These are phyloP conservation scores for Muscicapa adusta DNA, from an alignment of 2,113 vertebrate species.

Conservation along the genomic window DNA sequence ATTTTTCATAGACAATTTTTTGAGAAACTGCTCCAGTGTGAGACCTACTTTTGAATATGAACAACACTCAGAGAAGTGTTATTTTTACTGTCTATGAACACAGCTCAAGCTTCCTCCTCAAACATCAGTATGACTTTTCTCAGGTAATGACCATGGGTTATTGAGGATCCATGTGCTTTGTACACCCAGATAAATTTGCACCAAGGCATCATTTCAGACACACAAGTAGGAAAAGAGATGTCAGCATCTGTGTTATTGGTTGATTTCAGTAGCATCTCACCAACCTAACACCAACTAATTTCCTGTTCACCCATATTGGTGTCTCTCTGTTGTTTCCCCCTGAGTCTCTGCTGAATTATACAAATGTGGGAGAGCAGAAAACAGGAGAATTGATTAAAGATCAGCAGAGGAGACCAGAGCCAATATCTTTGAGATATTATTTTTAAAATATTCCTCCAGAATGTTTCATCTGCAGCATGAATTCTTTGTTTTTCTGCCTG, in stretches of 20 bases:
- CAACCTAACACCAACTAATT: accelerated
- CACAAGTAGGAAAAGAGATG: background rate
- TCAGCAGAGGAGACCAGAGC: accelerated
- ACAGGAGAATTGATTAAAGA: background rate
- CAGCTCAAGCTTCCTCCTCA: background rate
- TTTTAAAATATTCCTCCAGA: background rate
- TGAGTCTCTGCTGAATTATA: background rate
- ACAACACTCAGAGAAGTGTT: background rate
- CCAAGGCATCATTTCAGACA: background rate
- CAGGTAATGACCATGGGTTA: background rate
- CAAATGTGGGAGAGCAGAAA: background rate
- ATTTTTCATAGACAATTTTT: background rate
- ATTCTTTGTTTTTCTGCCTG: background rate
- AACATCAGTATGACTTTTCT: background rate
- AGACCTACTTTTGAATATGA: background rate
- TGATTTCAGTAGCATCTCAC: background rate
- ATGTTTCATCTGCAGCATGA: background rate
- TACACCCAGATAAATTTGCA: background rate
- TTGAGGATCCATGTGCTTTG: accelerated
- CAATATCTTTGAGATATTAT: background rate
- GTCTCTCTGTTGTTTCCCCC: background rate
- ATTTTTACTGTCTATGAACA: background rate
- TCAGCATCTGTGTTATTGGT: accelerated
- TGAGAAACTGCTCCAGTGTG: background rate
- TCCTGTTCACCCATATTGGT: background rate